phyloP scores from a whole-genome alignment of 2,113 vertebrate genomes.

The Nanorana parkeri region DNA sequence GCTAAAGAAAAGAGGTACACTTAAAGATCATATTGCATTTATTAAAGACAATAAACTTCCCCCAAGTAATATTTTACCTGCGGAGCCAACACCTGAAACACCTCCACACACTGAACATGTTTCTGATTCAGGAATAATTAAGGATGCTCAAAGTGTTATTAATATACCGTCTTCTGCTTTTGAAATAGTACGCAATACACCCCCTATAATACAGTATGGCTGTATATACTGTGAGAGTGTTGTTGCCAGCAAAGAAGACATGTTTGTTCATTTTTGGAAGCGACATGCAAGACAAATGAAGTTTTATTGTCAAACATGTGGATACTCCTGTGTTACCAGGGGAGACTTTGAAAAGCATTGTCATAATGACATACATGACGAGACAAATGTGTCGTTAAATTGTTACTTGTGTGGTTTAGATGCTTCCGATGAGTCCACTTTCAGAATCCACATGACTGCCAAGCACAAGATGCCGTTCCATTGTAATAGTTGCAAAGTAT shows the following conservation, averaged over 20 bases:
- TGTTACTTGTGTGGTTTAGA: constrained; percentile 70
- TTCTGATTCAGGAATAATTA: constrained; percentile 41
- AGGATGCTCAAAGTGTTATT: constrained; percentile 42
- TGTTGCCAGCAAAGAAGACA: constrained; percentile 1
- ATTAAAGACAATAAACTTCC: constrained; percentile 49
- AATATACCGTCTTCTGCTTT: constrained; percentile 17
- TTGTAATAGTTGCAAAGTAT: constrained; percentile 68
- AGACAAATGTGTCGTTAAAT: constrained; percentile 58
- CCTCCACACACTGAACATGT: constrained; percentile 45
- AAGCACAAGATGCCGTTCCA: constrained; percentile 65
- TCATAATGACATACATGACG: constrained; percentile 66
- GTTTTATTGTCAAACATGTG: constrained; percentile 69
- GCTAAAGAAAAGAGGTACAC: constrained; percentile 66
- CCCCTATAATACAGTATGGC: constrained; percentile 1
- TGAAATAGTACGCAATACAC: constrained; percentile 27
- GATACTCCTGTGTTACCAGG: constrained; percentile 64
- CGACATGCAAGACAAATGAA: constrained; percentile 71
- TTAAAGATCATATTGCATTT: constrained; percentile 54
- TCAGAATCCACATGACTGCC: constrained; percentile 71
- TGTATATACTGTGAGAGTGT: constrained; percentile 28
- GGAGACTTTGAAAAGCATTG: constrained; percentile 70
- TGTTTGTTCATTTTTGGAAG: constrained; percentile 56
- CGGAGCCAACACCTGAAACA: not conserved
- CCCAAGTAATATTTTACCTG: constrained; percentile 56
- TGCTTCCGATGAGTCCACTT: constrained; percentile 53